Evolutionary conservation across 2,888 invertebrate species (phyloP).

Genomic region (Limulus polyphemus): DNA sequence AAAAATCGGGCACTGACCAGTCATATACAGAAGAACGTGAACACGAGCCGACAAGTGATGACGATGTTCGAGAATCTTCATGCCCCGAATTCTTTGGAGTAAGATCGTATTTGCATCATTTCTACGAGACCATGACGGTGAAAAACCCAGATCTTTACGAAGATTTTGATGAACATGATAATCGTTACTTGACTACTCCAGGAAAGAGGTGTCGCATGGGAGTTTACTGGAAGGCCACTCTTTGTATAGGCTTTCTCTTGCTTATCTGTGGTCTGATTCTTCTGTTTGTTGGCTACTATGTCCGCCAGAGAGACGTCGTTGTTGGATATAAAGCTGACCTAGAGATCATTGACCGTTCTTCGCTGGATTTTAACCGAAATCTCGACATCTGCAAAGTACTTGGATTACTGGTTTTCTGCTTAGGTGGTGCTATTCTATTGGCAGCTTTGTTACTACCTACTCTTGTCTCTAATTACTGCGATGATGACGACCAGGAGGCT

Average conservation of each 20-base stretch:
- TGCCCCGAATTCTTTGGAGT: slow-evolving; percentile 40
- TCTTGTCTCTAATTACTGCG: slow-evolving; percentile 30
- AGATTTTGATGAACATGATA: slow-evolving; percentile 31
- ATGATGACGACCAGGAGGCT: slow-evolving; percentile 1
- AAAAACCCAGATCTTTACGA: slow-evolving; percentile 30
- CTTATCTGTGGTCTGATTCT: slow-evolving; percentile 40
- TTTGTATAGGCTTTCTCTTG: slow-evolving; percentile 38
- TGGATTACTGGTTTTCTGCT: slow-evolving; percentile 41
- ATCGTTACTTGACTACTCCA: slow-evolving; percentile 28
- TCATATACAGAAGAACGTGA: not conserved
- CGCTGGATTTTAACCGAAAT: slow-evolving; percentile 39
- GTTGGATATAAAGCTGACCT: slow-evolving; percentile 35
- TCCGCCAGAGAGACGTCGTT: slow-evolving; percentile 37
- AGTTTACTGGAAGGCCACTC: slow-evolving; percentile 39
- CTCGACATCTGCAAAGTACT: slow-evolving; percentile 41
- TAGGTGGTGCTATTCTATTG: slow-evolving; percentile 40
- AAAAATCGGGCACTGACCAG: too few species aligned
- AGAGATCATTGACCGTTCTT: slow-evolving; percentile 36
- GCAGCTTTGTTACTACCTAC: slow-evolving; percentile 40
- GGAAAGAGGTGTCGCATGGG: slow-evolving; percentile 27
- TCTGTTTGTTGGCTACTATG: slow-evolving; percentile 41
- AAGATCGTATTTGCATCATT: slow-evolving; percentile 41
- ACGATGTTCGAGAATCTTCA: not conserved
- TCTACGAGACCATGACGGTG: slow-evolving; percentile 37
- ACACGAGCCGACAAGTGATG: not conserved